Evolutionary conservation across 2,888 invertebrate species (phyloP).

Genomic region (Cordilura impudica): DNA sequence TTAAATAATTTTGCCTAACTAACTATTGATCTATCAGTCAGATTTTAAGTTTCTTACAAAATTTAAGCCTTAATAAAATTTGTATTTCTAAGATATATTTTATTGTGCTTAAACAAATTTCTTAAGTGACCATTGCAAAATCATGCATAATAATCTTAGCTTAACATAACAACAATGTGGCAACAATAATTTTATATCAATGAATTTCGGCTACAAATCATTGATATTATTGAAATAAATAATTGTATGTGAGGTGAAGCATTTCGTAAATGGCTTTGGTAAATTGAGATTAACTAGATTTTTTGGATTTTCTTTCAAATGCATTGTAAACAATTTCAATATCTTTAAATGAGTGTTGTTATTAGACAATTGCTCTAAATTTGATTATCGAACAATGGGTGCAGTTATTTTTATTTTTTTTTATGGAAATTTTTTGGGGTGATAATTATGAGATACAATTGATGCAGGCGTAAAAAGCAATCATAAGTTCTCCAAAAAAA

Average conservation of each 20-base stretch:
- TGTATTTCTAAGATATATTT: background rate
- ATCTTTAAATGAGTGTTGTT: background rate
- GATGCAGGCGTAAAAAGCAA: slow-evolving; percentile 39
- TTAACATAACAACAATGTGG: background rate
- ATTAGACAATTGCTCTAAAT: slow-evolving; percentile 51
- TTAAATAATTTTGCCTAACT: background rate
- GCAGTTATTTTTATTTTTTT: slow-evolving; percentile 32
- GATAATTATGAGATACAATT: slow-evolving; percentile 41
- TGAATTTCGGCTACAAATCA: background rate
- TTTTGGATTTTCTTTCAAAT: background rate
- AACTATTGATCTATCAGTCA: background rate
- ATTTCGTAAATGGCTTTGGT: background rate
- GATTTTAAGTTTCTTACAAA: background rate
- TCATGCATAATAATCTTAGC: slow-evolving; percentile 6
- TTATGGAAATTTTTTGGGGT: background rate
- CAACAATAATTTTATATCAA: background rate
- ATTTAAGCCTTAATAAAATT: background rate
- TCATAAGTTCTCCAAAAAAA: background rate
- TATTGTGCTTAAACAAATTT: slow-evolving; percentile 13
- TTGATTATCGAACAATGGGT: slow-evolving; percentile 52
- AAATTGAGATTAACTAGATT: background rate
- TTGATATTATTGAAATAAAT: background rate
- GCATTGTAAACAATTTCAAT: background rate
- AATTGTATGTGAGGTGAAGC: background rate
- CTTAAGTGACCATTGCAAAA: slow-evolving; percentile 7